Conservation (phyloP, 2,888 invertebrate genomes). For the Rhimphoctona megacephalus region DNA sequence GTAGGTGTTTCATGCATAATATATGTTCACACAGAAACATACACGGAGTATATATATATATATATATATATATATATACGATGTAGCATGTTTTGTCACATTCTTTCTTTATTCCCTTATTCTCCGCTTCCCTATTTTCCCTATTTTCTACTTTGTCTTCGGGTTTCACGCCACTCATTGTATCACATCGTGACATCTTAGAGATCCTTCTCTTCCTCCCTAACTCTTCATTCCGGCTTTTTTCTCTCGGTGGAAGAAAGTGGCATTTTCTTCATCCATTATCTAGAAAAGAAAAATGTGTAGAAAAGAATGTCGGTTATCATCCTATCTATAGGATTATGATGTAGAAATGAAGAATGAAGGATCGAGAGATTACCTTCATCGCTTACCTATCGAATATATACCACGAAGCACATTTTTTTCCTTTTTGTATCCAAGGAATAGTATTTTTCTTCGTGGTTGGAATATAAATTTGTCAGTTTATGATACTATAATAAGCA, state of each 20-base stretch:
- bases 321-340: background rate
- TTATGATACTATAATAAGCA: background rate
- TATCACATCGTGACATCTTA: constrained; percentile 43
- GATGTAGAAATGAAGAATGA: background rate
- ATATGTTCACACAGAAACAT: background rate
- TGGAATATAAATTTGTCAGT: background rate
- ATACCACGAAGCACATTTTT: background rate
- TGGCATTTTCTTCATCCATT: constrained; percentile 24
- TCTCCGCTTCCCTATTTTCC: constrained; percentile 2
- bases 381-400: background rate
- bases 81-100: constrained; percentile 31
- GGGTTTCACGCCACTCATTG: constrained; percentile 10
- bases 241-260: constrained; percentile 13
- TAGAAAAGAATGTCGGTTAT: background rate
- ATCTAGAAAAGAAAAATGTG: constrained; percentile 26
- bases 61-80: background rate
- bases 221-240: background rate
- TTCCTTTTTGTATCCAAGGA: background rate
- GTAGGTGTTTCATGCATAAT: background rate
- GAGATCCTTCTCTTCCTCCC: constrained; percentile 27
- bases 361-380: background rate
- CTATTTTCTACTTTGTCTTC: constrained; percentile 18
- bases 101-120: constrained; percentile 39
- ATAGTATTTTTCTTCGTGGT: background rate
- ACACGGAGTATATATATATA: background rate